Evolutionary conservation across 2,797 vertebrate genomes (phyloP).

Genomic region (Ficedula albicollis): DNA sequence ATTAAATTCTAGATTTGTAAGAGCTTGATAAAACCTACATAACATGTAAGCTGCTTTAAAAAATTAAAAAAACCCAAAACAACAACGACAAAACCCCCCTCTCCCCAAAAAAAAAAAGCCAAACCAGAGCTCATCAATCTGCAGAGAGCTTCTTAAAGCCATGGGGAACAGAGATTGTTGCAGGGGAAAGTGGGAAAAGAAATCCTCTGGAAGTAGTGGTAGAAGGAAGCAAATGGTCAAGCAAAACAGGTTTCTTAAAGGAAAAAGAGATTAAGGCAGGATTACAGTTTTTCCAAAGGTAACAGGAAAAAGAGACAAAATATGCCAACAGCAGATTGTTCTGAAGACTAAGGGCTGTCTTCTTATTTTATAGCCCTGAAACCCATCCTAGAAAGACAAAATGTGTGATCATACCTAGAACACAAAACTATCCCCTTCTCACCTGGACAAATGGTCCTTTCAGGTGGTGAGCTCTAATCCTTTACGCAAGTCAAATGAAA

Average conservation of each 20-base stretch:
- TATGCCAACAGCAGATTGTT: not conserved
- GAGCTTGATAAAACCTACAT: slow-evolving; percentile 3
- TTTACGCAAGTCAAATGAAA: not conserved
- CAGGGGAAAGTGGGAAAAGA: not conserved
- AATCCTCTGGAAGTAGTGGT: not conserved
- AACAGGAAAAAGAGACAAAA: not conserved
- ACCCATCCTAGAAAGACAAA: not conserved
- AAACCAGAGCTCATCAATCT: not conserved
- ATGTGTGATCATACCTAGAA: not conserved
- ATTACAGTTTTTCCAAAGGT: not conserved
- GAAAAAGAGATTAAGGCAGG: slow-evolving; percentile 13
- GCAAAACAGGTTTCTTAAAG: not conserved
- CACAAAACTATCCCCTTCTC: not conserved
- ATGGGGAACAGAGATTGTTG: not conserved
- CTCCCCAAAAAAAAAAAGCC: not conserved
- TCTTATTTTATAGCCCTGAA: not conserved
- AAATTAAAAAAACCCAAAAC: not conserved
- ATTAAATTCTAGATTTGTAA: slow-evolving; percentile 56
- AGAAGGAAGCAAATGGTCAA: not conserved
- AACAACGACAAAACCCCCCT: too few relatives aligned
- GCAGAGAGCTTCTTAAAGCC: not conserved
- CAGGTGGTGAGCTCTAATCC: not conserved
- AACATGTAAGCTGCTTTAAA: slow-evolving; percentile 30
- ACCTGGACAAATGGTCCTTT: not conserved
- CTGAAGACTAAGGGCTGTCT: not conserved